A percentile compares a stretch with the other conserved stretches of the same genome.
These are phyloP conservation scores for Lamprotornis superbus DNA, from an alignment of 2,113 vertebrate genomes.

Conservation along the genomic window DNA sequence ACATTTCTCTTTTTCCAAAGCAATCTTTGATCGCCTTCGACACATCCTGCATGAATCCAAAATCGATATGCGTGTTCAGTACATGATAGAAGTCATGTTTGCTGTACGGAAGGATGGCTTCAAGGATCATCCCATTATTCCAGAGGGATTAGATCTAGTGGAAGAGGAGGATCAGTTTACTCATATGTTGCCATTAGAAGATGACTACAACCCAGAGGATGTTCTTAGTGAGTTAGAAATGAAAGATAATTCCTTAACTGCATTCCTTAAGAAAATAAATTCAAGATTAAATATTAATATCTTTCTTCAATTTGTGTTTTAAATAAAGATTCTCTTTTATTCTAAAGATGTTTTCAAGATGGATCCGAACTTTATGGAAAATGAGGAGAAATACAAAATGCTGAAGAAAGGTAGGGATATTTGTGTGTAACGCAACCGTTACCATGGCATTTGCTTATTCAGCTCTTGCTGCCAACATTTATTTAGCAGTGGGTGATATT, in stretches of 20 bases:
- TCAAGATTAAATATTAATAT: neutral
- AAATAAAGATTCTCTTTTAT: constrained; percentile 20
- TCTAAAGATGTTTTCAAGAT: constrained; percentile 94
- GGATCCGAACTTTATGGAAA: constrained; percentile 94
- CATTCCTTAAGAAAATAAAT: neutral
- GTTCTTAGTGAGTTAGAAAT: constrained; percentile 84
- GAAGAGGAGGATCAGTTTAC: constrained; percentile 98
- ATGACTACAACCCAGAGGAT: constrained; percentile 93
- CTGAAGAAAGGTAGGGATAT: constrained; percentile 85
- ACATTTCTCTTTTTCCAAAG: constrained; percentile 64
- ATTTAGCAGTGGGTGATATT: neutral
- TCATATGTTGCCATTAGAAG: constrained; percentile 96
- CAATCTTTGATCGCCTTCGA: constrained; percentile 96
- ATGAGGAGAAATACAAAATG: constrained; percentile 95
- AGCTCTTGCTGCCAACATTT: neutral
- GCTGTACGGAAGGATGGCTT: constrained; percentile 97
- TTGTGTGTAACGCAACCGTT: neutral
- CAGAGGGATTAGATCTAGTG: constrained; percentile 92
- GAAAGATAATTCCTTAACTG: neutral
- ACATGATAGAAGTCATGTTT: constrained; percentile 99
- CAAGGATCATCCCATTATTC: constrained; percentile 93
- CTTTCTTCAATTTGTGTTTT: neutral
- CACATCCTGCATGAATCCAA: constrained; percentile 97
- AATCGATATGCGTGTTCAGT: constrained; percentile 97
- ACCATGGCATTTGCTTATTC: neutral